A percentile compares a stretch with the other conserved stretches of the same genome.
These are phyloP conservation scores for Pararge aegeria DNA, from an alignment of 1,140 invertebrate species.

Conservation along the genomic window DNA sequence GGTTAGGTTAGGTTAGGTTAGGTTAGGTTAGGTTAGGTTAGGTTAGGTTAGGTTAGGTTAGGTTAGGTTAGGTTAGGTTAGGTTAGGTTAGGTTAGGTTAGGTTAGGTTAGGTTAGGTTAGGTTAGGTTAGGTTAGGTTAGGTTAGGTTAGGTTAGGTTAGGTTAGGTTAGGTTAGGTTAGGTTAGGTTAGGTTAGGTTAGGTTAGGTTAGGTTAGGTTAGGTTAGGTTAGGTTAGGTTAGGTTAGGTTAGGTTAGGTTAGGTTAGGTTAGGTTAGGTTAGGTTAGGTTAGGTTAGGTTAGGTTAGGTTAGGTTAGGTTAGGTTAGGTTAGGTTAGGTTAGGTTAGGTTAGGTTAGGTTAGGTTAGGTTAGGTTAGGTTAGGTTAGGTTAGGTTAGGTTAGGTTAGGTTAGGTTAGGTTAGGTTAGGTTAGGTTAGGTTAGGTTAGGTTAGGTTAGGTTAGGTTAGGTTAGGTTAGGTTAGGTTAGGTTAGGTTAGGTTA, in stretches of 20 bases:
- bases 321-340: no score
- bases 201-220: slow-evolving; percentile 8
- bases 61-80: slow-evolving; percentile 13
- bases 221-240: slow-evolving; percentile 8
- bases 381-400: no score
- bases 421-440: no score
- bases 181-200: slow-evolving; percentile 8
- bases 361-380: no score
- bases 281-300: slow-evolving; percentile 8
- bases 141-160: slow-evolving; percentile 8
- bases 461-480: no score
- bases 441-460: no score
- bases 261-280: slow-evolving; percentile 8
- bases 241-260: slow-evolving; percentile 8
- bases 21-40: slow-evolving; percentile 14
- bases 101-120: slow-evolving; percentile 8
- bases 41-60: slow-evolving; percentile 14
- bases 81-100: slow-evolving; percentile 8
- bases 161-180: slow-evolving; percentile 8
- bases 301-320: no score
- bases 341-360: no score
- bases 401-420: no score
- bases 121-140: slow-evolving; percentile 8
- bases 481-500: no score
- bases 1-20: slow-evolving; percentile 14